Evolutionary conservation across 2,113 vertebrate genomes (phyloP).

Genomic region (Rhineura floridana): DNA sequence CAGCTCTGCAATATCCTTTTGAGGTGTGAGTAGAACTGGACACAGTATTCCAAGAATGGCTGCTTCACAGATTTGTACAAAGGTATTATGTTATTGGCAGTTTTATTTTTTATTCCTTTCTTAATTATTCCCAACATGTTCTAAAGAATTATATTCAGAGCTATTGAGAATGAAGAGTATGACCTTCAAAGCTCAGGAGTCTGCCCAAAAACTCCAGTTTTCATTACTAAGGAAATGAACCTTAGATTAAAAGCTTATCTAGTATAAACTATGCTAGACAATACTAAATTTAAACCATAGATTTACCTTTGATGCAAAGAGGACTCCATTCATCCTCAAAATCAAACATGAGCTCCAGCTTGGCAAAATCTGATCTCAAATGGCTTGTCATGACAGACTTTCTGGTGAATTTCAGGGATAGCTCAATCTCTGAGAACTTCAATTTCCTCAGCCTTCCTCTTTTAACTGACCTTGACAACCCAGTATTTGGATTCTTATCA

Average conservation of each 20-base stretch:
- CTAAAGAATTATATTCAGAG: background rate
- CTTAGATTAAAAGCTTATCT: no score
- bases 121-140: background rate
- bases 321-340: constrained; percentile 93
- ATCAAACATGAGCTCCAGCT: constrained; percentile 86
- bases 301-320: constrained; percentile 95
- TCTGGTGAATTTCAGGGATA: constrained; percentile 70
- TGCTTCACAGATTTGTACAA: no score
- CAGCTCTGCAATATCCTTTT: no score
- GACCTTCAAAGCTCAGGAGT: background rate
- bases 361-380: constrained; percentile 59
- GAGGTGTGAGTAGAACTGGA: no score
- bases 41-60: no score
- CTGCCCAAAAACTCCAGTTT: background rate
- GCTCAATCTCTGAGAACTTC: constrained; percentile 71
- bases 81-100: no score
- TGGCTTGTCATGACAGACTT: constrained; percentile 63
- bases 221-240: background rate
- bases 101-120: no score
- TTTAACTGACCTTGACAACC: constrained; percentile 62
- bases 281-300: background rate
- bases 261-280: background rate
- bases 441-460: constrained; percentile 80
- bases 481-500: constrained; percentile 49
- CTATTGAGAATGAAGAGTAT: background rate